These are phyloP conservation scores for Panthera leo DNA, from an alignment of 2,113 vertebrate genomes.

Conservation along the genomic window DNA sequence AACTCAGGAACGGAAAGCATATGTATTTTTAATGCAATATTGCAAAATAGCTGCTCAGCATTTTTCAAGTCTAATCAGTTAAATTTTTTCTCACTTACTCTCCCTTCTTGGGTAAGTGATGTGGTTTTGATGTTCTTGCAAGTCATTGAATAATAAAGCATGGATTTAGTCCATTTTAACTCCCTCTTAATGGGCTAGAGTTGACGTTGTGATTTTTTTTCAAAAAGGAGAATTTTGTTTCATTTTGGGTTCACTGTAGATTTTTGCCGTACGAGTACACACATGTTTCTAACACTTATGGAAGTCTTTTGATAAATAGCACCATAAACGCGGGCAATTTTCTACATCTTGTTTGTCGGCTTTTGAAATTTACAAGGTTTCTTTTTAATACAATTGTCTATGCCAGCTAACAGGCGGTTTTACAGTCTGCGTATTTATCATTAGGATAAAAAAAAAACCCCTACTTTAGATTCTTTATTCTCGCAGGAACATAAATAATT, in stretches of 20 bases:
- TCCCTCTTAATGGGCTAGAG: neutral
- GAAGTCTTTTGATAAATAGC: slow-evolving; percentile 63
- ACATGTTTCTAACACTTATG: neutral
- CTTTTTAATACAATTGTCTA: slow-evolving; percentile 61
- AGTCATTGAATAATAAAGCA: slow-evolving; percentile 18
- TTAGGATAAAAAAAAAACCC: slow-evolving; percentile 36
- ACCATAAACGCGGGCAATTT: slow-evolving; percentile 65
- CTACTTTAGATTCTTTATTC: slow-evolving; percentile 46
- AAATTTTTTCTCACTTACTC: neutral
- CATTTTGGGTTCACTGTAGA: slow-evolving; percentile 41
- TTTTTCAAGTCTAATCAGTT: slow-evolving; percentile 25
- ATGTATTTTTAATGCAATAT: neutral
- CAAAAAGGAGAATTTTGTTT: slow-evolving; percentile 39
- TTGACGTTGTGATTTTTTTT: neutral
- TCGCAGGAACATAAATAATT: slow-evolving; percentile 60
- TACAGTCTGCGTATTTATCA: slow-evolving; percentile 57
- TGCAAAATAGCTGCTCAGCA: slow-evolving; percentile 2
- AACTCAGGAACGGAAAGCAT: neutral
- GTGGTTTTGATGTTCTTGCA: neutral
- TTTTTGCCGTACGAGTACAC: neutral
- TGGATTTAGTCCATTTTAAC: neutral
- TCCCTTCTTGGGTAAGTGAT: neutral
- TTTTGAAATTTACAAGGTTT: slow-evolving; percentile 71
- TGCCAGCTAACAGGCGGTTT: slow-evolving; percentile 56
- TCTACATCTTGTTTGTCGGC: slow-evolving; percentile 46